Percentiles rank a stretch among this genome's conserved stretches.
Conservation (phyloP, 1,140 invertebrate genomes). For the Globodera ellingtonae region DNA sequence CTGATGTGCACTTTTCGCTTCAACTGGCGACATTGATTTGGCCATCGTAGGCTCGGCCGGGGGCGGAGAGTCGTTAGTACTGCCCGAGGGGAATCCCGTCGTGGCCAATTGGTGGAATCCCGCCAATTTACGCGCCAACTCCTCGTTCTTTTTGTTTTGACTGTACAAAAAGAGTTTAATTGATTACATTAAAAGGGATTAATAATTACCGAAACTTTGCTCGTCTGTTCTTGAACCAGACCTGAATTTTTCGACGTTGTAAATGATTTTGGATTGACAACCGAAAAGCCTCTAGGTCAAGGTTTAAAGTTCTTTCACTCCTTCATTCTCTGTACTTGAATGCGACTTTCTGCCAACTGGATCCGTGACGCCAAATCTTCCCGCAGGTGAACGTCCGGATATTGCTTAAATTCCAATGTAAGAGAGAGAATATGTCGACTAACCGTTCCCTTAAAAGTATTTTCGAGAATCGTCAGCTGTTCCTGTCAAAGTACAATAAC, state of each 20-base stretch:
- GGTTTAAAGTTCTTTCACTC: too few species aligned
- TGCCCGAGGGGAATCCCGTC: not conserved
- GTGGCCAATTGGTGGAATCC: not conserved
- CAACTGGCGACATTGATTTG: not conserved
- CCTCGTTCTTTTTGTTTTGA: not conserved
- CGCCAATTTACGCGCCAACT: not conserved
- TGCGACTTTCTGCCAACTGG: slow-evolving; percentile 17
- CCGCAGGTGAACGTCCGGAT: slow-evolving; percentile 17
- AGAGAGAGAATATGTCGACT: not conserved
- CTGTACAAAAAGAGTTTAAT: not conserved
- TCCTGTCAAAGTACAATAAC: not conserved
- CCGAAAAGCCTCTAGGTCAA: not conserved
- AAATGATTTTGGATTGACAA: not conserved
- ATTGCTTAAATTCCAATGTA: slow-evolving; percentile 9
- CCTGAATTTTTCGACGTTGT: not conserved
- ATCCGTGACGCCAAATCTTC: slow-evolving; percentile 17
- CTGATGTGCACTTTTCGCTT: not conserved
- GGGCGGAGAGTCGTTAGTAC: not conserved
- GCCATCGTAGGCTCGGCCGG: slow-evolving; percentile 8
- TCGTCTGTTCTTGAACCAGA: slow-evolving; percentile 12
- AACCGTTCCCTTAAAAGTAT: not conserved
- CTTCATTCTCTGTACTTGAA: slow-evolving; percentile 4
- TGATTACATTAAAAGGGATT: not conserved
- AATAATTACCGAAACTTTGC: not conserved
- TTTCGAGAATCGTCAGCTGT: slow-evolving; percentile 26